Evolutionary conservation across 2,888 invertebrate genomes (phyloP), one percentile per base, ranked within the genome.

Genomic region (Oscheius sp.): DNA sequence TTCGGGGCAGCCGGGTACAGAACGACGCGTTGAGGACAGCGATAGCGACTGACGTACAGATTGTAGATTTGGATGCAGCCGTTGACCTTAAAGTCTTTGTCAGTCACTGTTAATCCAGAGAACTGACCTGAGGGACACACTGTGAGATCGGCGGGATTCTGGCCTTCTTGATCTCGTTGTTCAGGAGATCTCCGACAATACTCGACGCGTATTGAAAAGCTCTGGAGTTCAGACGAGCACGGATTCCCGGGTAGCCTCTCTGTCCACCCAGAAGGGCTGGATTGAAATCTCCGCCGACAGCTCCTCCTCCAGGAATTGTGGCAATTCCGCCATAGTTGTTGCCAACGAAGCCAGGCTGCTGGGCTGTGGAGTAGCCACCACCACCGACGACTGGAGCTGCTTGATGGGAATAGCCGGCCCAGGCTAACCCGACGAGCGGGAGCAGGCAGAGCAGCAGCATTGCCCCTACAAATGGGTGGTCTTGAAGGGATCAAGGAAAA

Each of bases 21-120:
- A 48, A 81, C 83, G 29, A 87, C 82, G 13, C 87, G 72, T 60
- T 85, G 84, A 5, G 87, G 87, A 70, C 87, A 86, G 32, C 87
- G 72, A 72, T 85, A 87, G 0, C 87, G 77, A 32, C 85, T 85
- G 37, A 87, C 86, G 77, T 86, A 87, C 21, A 86, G 76, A 62
- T 87, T 87, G 82, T 87, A 87, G 73, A 86, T 83, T 65, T 84
- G 80, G 58, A 87, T 79, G 70, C 87, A 87, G 47, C 87, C 87
- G 37, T 82, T 78, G 21, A 87, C 79, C 86, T 86, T 76, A 21
- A 83, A 78, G 48, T 66, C 29, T 13, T 11, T 65, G 21, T 53
- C 21, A 21, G 21, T 21, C 21, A 21, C 21, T 21, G 21, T 21
- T 3, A n/a, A n/a, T n/a, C 35, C 32, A 7, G 35, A 62, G 79